A percentile compares a stretch with the other conserved stretches of the same genome.
These are phyloP conservation scores for Lypha dubia DNA, from an alignment of 2,888 invertebrate genomes.

Conservation along the genomic window DNA sequence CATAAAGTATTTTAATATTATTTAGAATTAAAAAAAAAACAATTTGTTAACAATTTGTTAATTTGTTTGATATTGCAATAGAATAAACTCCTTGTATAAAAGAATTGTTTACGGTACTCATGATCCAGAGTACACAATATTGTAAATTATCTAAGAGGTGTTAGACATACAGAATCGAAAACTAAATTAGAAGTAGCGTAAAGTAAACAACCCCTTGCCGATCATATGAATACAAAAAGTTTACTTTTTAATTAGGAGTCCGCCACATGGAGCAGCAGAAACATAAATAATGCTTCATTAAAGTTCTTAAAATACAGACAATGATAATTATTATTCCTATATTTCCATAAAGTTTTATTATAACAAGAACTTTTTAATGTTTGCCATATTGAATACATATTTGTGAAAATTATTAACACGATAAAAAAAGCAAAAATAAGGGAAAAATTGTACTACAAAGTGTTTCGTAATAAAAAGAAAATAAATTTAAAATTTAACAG, in stretches of 20 bases:
- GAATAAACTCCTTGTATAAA: not conserved
- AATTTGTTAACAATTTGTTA: not conserved
- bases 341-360: conserved; percentile 7
- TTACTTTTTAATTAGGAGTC: not conserved
- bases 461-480: not conserved
- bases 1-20: not conserved
- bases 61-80: conserved; percentile 6
- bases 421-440: not conserved
- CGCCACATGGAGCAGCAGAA: conserved; percentile 11
- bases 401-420: conserved; percentile 23
- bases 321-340: not conserved
- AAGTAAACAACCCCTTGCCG: conserved; percentile 25
- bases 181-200: not conserved
- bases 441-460: conserved; percentile 2
- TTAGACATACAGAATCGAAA: conserved; percentile 27
- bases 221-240: conserved; percentile 18
- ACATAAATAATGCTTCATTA: not conserved
- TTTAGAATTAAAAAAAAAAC: not conserved
- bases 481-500: conserved; percentile 36
- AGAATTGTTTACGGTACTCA: not conserved
- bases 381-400: conserved; percentile 49
- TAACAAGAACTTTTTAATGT: conserved; percentile 17
- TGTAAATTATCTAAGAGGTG: conserved; percentile 48
- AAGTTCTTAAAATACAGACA: conserved; percentile 22
- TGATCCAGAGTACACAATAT: conserved; percentile 8